Evolutionary conservation across 2,888 invertebrate genomes (phyloP), one percentile per base, ranked within the genome.

Genomic region (Limnephilus auricula): DNA sequence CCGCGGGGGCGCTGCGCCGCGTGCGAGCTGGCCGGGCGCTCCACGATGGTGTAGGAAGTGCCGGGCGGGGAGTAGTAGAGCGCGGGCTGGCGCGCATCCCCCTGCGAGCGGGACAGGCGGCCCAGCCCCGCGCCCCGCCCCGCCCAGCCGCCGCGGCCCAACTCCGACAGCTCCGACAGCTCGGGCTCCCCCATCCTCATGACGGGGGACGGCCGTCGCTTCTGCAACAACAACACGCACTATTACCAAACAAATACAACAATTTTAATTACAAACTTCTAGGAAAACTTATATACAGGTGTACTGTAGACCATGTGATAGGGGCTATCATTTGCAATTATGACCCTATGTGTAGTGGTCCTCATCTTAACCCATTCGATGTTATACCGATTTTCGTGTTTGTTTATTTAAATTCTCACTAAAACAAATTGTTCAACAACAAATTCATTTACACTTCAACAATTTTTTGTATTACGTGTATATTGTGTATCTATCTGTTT

Each of bases 1-100:
- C 97, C 96, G 93, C 96, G 94, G 91, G 96, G 95, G 89, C 95
- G 94, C 93, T 97, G 97, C 94, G 97, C 97, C 94, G 97, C 97
- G 93, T 97, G 97, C 87, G 97, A 97, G 93, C 97, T 97, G 93
- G 97, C 97, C 93, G 97, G 97, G 93, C 98, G 96, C 95, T 98
- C 98, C 94, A 98, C 97, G 95, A 98, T 98, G 94, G 98, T 98
- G 95, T 98, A 98, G 92, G 98, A 98, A 93, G 98, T 98, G 93
- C 98, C 98, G 45, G 98, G 98, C 91, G 98, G 98, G 93, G 98
- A 98, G 95, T 98, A 98, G 95, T 98, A 98, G 93, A 97, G 96
- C 93, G 98, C 97, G 93, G 93, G 79, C 94, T 93, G 94, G 87
- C 92, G 91, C 79, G 92, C 92, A 90, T 92, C 93, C 87, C 92